A percentile compares a stretch with the other conserved stretches of the same genome.
phyloP scores from a whole-genome alignment of 2,797 vertebrate genomes.

The Epinephelus awoara region DNA sequence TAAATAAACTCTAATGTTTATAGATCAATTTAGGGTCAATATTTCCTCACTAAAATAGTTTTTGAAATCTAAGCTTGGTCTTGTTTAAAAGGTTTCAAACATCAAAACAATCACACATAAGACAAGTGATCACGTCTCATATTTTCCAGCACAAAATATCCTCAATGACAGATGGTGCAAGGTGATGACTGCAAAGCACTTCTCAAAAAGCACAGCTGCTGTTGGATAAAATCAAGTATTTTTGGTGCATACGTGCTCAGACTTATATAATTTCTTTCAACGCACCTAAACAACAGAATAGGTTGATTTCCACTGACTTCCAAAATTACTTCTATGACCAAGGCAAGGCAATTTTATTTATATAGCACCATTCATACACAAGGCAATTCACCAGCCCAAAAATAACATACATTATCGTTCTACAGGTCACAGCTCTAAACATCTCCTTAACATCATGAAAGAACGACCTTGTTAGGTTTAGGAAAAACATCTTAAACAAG shows the following conservation, averaged over 20 bases:
- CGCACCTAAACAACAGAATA: no score
- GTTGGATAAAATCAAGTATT: not conserved
- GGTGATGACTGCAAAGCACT: not conserved
- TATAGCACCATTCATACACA: no score
- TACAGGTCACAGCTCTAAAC: no score
- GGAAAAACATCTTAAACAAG: no score
- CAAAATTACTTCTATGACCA: no score
- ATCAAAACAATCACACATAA: not conserved
- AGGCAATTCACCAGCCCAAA: no score
- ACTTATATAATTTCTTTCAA: not conserved
- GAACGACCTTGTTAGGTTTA: no score
- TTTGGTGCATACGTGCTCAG: not conserved
- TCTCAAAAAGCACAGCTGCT: not conserved
- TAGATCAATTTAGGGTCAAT: not conserved
- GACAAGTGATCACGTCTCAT: not conserved
- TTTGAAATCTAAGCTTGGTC: not conserved
- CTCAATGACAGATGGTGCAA: constrained; percentile 2
- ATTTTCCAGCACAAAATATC: not conserved
- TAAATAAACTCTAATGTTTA: not conserved
- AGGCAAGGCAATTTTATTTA: no score
- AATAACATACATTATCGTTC: no score
- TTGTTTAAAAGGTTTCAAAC: not conserved
- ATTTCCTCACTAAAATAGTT: no score
- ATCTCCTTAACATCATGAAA: no score
- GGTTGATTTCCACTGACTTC: no score